phyloP scores from a whole-genome alignment of 2,113 vertebrate genomes.

The Murina feae region DNA sequence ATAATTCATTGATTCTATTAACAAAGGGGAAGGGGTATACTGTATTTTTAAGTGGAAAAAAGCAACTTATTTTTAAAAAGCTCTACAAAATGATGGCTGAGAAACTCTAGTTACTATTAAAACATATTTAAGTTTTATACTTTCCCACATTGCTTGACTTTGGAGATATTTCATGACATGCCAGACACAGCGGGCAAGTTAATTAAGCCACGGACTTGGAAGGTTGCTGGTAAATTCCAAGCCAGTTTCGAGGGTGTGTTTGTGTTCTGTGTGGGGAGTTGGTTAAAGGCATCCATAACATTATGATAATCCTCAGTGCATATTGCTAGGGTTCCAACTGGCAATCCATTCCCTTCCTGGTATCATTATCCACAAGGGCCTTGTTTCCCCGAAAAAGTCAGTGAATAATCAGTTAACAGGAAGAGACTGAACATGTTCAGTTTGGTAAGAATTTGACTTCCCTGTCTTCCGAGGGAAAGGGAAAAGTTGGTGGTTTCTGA shows the following conservation, averaged over 20 bases:
- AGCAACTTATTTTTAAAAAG: background rate
- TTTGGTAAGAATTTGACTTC: slow-evolving; percentile 13
- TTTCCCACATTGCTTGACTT: background rate
- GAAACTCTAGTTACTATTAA: background rate
- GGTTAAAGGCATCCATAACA: slow-evolving; percentile 41
- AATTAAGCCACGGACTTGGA: slow-evolving; percentile 41
- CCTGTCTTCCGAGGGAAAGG: background rate
- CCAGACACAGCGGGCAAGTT: background rate
- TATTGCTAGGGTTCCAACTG: slow-evolving; percentile 13
- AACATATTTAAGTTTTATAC: background rate
- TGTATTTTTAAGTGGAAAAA: background rate
- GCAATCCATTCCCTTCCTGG: slow-evolving; percentile 14
- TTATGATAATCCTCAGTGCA: slow-evolving; percentile 22
- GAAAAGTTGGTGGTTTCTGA: background rate
- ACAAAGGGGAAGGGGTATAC: background rate
- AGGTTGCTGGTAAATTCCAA: slow-evolving; percentile 31
- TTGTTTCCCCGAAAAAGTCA: background rate
- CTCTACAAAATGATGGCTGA: background rate
- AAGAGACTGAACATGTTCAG: slow-evolving; percentile 6
- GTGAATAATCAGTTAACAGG: background rate
- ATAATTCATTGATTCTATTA: background rate
- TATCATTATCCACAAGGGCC: background rate
- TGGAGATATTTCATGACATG: slow-evolving; percentile 33
- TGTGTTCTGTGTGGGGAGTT: slow-evolving; percentile 39
- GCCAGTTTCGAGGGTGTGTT: slow-evolving; percentile 64